Conservation (phyloP, 2,888 invertebrate genomes). For the Schrankia costaestrigalis region DNA sequence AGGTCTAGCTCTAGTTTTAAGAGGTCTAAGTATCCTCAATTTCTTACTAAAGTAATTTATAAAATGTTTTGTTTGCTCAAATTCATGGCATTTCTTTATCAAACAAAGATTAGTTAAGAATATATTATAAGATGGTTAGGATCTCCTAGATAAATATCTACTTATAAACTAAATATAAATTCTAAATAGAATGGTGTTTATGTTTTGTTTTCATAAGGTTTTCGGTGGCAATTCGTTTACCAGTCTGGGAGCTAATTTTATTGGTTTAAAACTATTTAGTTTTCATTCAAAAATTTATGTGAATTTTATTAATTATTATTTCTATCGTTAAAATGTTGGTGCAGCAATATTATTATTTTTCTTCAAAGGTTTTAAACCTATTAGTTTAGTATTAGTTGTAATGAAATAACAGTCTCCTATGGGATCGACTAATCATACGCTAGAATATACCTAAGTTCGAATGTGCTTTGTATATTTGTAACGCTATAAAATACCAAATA, state of each 20-base stretch:
- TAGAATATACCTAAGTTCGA: constrained; percentile 79
- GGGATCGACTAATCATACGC: constrained; percentile 76
- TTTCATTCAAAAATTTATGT: constrained; percentile 38
- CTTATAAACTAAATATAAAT: constrained; percentile 25
- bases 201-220: constrained; percentile 40
- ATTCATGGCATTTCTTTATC: constrained; percentile 72
- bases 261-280: constrained; percentile 31
- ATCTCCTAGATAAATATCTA: constrained; percentile 52
- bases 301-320: constrained; percentile 34
- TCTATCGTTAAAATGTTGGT: constrained; percentile 43
- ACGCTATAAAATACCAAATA: constrained; percentile 67
- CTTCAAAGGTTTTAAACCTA: constrained; percentile 61
- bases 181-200: constrained; percentile 24
- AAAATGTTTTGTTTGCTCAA: constrained; percentile 73
- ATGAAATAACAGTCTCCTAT: constrained; percentile 53
- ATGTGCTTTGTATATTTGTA: constrained; percentile 71
- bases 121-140: constrained; percentile 47
- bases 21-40: constrained; percentile 8
- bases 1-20: constrained; percentile 5
- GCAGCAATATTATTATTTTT: constrained; percentile 56
- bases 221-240: constrained; percentile 56
- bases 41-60: constrained; percentile 23
- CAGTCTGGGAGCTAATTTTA: constrained; percentile 35
- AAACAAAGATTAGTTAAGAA: constrained; percentile 52
- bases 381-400: constrained; percentile 37